Base-by-base conservation (phyloP, 2,888 invertebrate species). In the Teleogryllus oceanicus region DNA sequence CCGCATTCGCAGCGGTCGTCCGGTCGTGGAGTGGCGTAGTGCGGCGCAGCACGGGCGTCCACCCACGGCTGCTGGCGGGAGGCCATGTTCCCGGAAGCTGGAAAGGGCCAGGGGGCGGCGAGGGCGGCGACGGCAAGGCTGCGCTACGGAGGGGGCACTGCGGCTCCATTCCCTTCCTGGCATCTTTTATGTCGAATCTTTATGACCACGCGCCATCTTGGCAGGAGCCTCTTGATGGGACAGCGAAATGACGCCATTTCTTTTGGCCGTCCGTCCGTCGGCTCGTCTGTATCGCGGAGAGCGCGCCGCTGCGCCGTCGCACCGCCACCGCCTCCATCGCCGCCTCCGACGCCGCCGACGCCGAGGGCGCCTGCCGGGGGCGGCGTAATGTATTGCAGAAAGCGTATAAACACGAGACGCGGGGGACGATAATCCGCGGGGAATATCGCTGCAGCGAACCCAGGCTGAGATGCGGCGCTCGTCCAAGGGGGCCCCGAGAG, bases 121-220 rank as follows among this genome's bases (percentile, higher is more conserved):
- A 62, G n/a, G 62, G 62, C 62, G 62, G n/a, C 62, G 13, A 62
- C 62, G 62, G 13, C 62, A 8, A 16, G 62, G 8, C 62, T n/a
- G 62, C 8, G n/a, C 16, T 8, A 62, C 37, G 62, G 62, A n/a
- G 62, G n/a, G n/a, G 62, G n/a, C 62, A 13, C 62, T n/a, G 62
- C 62, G 62, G n/a, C 62, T 62, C 62, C n/a, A 62, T 62, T 62
- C 62, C 62, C 37, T n/a, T 62, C 62, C n/a, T n/a, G 16, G 62
- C 62, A 62, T 62, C 62, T 62, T 62, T 62, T 62, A 62, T 62
- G 62, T 62, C 62, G 62, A 62, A 62, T 62, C 62, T 62, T 62
- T 62, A 62, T 62, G 62, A 62, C 62, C 62, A 62, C 62, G 62
- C 62, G 62, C 62, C 62, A 62, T 62, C 62, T 62, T 62, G 62